These are phyloP conservation scores for pig (Sus scrofa) DNA, from an alignment of 2,113 vertebrate genomes.

Conservation along the genomic window T2T-Sscrofa CM000823.6:45058001-45058500, in stretches of 20 bases:
- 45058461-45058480: constrained; percentile 47
- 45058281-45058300: not conserved
- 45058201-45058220: not conserved
- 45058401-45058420: constrained; percentile 44
- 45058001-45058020: not conserved
- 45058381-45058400: constrained; percentile 55
- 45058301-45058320: not conserved
- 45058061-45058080: not conserved
- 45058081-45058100: fast-evolving
- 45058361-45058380: not conserved
- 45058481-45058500: constrained; percentile 4
- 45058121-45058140: not conserved
- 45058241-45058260: not conserved
- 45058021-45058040: not conserved
- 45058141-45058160: not conserved
- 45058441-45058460: constrained; percentile 57
- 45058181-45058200: not conserved
- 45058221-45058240: not conserved
- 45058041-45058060: not conserved
- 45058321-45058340: not conserved
- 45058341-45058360: not conserved
- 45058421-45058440: constrained; percentile 17
- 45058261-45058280: not conserved
- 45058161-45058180: not conserved
- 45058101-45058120: not conserved